Percentiles rank a stretch among this genome's conserved stretches.
Conservation (phyloP, 2,113 vertebrate species). For the Hemichromis elongatus region DNA sequence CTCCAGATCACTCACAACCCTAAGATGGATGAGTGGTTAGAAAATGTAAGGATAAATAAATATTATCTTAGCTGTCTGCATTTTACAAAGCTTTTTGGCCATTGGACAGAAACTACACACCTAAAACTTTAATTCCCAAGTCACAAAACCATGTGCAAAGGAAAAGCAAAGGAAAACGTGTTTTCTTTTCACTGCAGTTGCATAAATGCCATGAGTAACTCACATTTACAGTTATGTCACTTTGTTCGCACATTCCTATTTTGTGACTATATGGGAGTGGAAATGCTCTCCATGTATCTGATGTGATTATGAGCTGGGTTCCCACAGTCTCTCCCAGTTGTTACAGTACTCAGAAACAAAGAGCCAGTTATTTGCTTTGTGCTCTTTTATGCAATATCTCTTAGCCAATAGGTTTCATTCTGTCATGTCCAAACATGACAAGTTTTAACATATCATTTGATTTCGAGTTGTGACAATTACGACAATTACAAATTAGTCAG, state of each 20-base stretch:
- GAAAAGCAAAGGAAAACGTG: not conserved
- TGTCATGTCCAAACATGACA: not conserved
- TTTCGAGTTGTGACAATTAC: not conserved
- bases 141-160: not conserved
- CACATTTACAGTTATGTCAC: slow-evolving; percentile 44
- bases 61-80: not conserved
- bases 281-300: slow-evolving; percentile 56
- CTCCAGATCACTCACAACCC: not conserved
- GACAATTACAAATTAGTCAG: not conserved
- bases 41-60: not conserved
- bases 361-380: not conserved
- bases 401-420: not conserved
- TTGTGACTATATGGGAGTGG: slow-evolving; percentile 58
- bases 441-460: not conserved
- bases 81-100: not conserved
- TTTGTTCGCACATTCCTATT: slow-evolving; percentile 70
- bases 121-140: not conserved
- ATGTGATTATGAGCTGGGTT: slow-evolving; percentile 46
- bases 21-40: not conserved
- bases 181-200: not conserved
- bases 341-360: not conserved
- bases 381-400: not conserved
- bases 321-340: slow-evolving; percentile 44
- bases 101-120: not conserved
- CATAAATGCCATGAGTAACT: slow-evolving; percentile 18